Conservation (phyloP, 2,888 invertebrate species). For the Linnaemya vulpina region DNA sequence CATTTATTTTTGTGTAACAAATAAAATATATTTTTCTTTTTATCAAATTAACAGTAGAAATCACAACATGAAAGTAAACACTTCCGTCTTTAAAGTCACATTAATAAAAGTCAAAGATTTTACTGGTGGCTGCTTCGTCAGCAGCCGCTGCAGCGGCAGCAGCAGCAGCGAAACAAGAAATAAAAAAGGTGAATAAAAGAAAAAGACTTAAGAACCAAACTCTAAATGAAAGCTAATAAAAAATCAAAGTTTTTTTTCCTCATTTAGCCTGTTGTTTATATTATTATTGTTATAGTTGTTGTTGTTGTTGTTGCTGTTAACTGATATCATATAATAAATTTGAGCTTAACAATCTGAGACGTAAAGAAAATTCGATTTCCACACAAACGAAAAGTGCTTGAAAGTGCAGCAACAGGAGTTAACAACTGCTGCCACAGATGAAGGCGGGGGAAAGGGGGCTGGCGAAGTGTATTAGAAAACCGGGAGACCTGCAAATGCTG, state of each 20-base stretch:
- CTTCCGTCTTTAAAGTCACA: constrained; percentile 73
- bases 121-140: constrained; percentile 1
- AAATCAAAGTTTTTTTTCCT: constrained; percentile 27
- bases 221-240: constrained; percentile 70
- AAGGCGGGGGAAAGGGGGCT: background rate
- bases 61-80: constrained; percentile 72
- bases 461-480: constrained; percentile 21
- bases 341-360: constrained; percentile 65
- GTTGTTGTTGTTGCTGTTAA: constrained; percentile 53
- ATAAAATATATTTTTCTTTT: constrained; percentile 69
- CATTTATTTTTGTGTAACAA: constrained; percentile 35
- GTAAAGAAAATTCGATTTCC: constrained; percentile 71
- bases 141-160: constrained; percentile 7
- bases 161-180: too few relatives aligned
- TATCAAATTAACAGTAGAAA: constrained; percentile 72
- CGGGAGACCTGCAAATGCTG: constrained; percentile 62
- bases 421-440: background rate
- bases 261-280: constrained; percentile 13
- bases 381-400: constrained; percentile 15
- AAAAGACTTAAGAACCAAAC: constrained; percentile 71
- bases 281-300: constrained; percentile 9
- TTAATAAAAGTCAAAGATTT: constrained; percentile 67
- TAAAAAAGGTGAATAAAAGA: constrained; percentile 9
- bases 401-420: background rate
- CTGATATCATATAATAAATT: constrained; percentile 69